A percentile compares a stretch with the other conserved stretches of the same genome.
These are phyloP conservation scores for Thecophora atra DNA, from an alignment of 2,888 invertebrate species.

Conservation along the genomic window DNA sequence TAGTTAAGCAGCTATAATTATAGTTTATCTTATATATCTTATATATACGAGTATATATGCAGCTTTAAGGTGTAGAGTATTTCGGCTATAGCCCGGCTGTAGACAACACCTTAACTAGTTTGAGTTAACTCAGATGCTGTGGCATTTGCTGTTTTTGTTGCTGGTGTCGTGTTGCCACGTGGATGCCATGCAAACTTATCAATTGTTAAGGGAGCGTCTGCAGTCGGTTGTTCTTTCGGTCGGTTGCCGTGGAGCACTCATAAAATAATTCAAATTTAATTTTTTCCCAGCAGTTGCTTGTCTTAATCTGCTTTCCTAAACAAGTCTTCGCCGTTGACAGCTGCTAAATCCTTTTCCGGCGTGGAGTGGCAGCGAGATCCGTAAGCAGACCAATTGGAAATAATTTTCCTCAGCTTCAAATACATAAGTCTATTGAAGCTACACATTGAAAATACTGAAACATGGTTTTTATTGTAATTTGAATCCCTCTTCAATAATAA, in stretches of 20 bases:
- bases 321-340: neutral
- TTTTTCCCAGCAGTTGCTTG: constrained; percentile 4
- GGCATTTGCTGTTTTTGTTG: neutral
- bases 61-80: no score
- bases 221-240: neutral
- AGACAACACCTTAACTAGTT: no score
- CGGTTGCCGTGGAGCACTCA: neutral
- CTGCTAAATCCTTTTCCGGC: neutral
- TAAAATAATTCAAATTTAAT: constrained; percentile 22
- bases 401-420: neutral
- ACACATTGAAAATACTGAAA: neutral
- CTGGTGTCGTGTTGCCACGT: neutral
- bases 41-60: no score
- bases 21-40: no score
- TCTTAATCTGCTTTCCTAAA: constrained; percentile 15
- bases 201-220: neutral
- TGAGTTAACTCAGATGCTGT: neutral
- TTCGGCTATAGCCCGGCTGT: no score
- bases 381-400: neutral
- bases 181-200: neutral
- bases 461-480: neutral
- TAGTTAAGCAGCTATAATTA: no score
- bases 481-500: neutral
- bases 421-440: neutral
- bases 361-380: neutral